phyloP scores from a whole-genome alignment of 2,888 invertebrate species.

The Pegoplata infirma region DNA sequence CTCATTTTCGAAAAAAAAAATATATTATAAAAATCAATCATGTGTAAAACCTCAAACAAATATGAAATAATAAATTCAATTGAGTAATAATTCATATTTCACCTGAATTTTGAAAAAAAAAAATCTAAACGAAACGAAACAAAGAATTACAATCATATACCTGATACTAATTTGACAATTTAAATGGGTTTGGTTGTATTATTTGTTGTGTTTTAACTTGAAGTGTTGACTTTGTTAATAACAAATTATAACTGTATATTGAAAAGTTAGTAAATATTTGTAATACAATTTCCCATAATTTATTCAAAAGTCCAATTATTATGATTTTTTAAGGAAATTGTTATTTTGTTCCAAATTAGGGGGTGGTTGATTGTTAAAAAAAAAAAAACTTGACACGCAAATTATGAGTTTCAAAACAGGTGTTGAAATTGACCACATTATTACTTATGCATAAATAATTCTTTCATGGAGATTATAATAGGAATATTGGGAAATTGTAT shows the following conservation, averaged over 20 bases:
- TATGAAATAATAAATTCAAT: constrained; percentile 59
- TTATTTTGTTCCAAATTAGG: constrained; percentile 5
- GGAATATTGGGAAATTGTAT: too few relatives aligned
- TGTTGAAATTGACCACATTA: constrained; percentile 47
- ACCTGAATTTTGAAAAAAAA: constrained; percentile 49
- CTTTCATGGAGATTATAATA: too few relatives aligned
- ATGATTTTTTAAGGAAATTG: constrained; percentile 16
- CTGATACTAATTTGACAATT: constrained; percentile 69
- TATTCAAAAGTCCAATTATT: constrained; percentile 43
- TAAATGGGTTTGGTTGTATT: constrained; percentile 36
- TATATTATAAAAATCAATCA: constrained; percentile 40
- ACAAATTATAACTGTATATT: constrained; percentile 38
- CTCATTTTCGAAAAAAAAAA: background rate
- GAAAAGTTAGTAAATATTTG: constrained; percentile 13
- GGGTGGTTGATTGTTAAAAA: background rate
- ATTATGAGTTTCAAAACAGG: constrained; percentile 45
- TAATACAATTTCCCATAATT: constrained; percentile 48
- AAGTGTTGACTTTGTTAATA: constrained; percentile 56
- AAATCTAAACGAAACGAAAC: constrained; percentile 7
- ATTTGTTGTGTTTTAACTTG: constrained; percentile 33
- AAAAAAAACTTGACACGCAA: constrained; percentile 36
- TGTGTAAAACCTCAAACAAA: constrained; percentile 43
- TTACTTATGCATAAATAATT: too few relatives aligned
- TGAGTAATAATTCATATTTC: constrained; percentile 73
- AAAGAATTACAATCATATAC: constrained; percentile 22